phyloP scores from a whole-genome alignment of 2,888 invertebrate species.

The Philhelius pedissequus region DNA sequence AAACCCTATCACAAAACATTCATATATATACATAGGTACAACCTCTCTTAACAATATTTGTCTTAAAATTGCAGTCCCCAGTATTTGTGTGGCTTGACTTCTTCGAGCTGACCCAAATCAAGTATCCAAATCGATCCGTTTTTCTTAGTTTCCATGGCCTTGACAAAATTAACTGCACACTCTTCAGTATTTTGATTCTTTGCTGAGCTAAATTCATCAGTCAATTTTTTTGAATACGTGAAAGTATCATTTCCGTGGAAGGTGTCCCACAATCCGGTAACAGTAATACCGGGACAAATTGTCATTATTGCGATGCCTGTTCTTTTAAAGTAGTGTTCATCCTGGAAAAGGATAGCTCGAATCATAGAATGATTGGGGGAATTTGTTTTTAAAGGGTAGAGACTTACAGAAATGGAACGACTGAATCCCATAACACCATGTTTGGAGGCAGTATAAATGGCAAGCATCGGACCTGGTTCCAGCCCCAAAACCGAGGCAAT shows the following conservation, averaged over 20 bases:
- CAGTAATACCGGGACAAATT: constrained; percentile 75
- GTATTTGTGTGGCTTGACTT: constrained; percentile 69
- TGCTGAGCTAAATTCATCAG: constrained; percentile 48
- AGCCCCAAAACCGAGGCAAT: constrained; percentile 74
- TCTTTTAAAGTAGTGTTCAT: constrained; percentile 72
- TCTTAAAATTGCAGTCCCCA: constrained; percentile 69
- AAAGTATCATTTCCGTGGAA: constrained; percentile 65
- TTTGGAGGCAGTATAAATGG: constrained; percentile 74
- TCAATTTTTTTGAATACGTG: constrained; percentile 60
- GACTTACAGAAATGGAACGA: constrained; percentile 70
- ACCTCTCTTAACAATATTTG: not conserved
- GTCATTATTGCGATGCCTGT: constrained; percentile 74
- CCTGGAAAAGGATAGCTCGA: too few relatives aligned
- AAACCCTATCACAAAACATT: not conserved
- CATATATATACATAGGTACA: too few relatives aligned
- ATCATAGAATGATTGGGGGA: too few relatives aligned
- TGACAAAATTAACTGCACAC: constrained; percentile 70
- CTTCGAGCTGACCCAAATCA: constrained; percentile 70
- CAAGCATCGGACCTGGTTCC: constrained; percentile 69
- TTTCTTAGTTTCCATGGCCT: constrained; percentile 70
- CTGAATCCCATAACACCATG: constrained; percentile 74
- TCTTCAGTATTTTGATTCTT: constrained; percentile 70
- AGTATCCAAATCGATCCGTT: constrained; percentile 72
- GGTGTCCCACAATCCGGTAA: constrained; percentile 53
- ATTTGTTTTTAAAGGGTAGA: not conserved